Conservation (phyloP, 2,113 vertebrate species). For the Perccottus glenii region DNA sequence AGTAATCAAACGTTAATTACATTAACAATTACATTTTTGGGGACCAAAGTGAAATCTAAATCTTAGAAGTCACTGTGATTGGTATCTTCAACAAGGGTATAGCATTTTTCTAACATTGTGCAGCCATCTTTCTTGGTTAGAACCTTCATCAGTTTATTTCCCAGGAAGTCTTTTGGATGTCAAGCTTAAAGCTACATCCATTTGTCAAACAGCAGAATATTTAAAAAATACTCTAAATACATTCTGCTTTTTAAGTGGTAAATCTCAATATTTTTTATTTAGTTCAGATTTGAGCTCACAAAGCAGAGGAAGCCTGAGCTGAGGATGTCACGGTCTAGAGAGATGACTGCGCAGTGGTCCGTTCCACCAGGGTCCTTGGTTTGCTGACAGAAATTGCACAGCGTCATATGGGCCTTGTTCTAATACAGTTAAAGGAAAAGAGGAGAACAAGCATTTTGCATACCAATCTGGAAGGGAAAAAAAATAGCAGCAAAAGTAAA, state of each 20-base stretch:
- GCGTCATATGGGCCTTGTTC: slow-evolving; percentile 42
- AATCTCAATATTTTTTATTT: neutral
- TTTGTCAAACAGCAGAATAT: too few species aligned
- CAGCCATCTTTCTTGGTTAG: too few species aligned
- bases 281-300: slow-evolving; percentile 33
- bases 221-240: too few species aligned
- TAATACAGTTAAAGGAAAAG: slow-evolving; percentile 23
- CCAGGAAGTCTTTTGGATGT: too few species aligned
- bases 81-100: too few species aligned
- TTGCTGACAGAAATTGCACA: slow-evolving; percentile 51
- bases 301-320: slow-evolving; percentile 16
- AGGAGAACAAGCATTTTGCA: slow-evolving; percentile 6
- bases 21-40: too few species aligned
- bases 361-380: slow-evolving; percentile 12
- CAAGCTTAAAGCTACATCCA: too few species aligned
- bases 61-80: too few species aligned
- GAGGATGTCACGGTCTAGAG: slow-evolving; percentile 11
- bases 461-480: slow-evolving; percentile 35
- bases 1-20: too few species aligned
- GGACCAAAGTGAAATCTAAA: too few species aligned
- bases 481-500: slow-evolving; percentile 43
- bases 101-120: too few species aligned
- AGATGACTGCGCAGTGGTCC: slow-evolving; percentile 31
- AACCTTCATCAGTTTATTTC: too few species aligned
- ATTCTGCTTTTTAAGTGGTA: neutral